Base-by-base conservation (phyloP, 1,140 invertebrate genomes). In the Ruditapes philippinarum region DNA sequence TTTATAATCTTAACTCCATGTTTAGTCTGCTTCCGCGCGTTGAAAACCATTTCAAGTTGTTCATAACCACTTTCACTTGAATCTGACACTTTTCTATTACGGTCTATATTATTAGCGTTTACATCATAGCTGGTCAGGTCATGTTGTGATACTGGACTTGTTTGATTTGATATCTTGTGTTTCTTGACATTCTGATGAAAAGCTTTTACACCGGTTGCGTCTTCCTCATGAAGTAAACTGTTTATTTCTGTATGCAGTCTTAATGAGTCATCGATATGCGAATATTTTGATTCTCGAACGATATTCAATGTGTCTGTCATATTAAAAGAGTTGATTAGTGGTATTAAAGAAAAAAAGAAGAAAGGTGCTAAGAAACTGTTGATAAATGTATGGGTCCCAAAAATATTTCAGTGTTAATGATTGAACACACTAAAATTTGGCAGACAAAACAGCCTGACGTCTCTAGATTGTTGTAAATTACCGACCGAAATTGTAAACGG, bases 301-400 rank as follows among this genome's bases (percentile, higher is more conserved):
- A n/a, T n/a, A n/a, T n/a, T n/a, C n/a, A n/a, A n/a, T n/a, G n/a
- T n/a, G n/a, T n/a, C n/a, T n/a, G n/a, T n/a, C n/a, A n/a, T n/a
- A n/a, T n/a, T n/a, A n/a, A 73, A 68, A 36, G 38, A 36, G 33
- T 36, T 90, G 31, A 93, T 25, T 42, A 87, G 49, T 19, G 87
- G n/a, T 9, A 88, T 74, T 7, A 94, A 31, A 7, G 83, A 33
- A 19, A 91, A 57, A 74, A 94, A 94, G 1, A 93, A 54, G 40
- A 93, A 86, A 9, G 95, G 94, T 0, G 94, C 83, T 0, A 94
- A 76, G 70, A 95, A 92, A 57, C 92, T 94, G 79, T 95, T 94
- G 31, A 94, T 76, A 5, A 95, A 73, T 19, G 94, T 93, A 57
- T 94, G 94, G 2, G 94, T 94, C 28, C 92, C 94, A 31, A 95